Evolutionary conservation across 2,797 vertebrate species (phyloP).

Genomic region (Clarias pachynema): DNA sequence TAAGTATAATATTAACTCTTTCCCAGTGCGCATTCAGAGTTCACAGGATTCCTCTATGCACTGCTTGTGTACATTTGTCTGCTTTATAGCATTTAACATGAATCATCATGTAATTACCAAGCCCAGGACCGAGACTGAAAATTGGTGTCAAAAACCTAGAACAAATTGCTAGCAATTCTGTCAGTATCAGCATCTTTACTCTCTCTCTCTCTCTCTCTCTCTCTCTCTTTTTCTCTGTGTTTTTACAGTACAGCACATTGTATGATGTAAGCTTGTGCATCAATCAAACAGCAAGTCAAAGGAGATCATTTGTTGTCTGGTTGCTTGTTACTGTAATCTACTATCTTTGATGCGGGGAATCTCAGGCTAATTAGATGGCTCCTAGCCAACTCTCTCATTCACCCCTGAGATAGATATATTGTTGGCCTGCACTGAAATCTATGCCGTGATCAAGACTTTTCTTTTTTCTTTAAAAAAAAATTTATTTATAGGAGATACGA

Average conservation of each 20-base stretch:
- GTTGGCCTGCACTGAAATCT: conserved; percentile 16
- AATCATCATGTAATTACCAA: neutral
- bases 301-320: conserved; percentile 46
- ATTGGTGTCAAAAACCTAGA: conserved; percentile 20
- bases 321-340: conserved; percentile 40
- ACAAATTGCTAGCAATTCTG: conserved; percentile 7
- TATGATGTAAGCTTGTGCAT: conserved; percentile 28
- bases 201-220: no score
- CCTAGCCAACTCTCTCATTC: conserved; percentile 40
- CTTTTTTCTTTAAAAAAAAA: neutral
- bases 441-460: conserved; percentile 22
- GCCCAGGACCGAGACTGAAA: neutral
- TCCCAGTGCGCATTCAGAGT: neutral
- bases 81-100: neutral
- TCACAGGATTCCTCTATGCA: neutral
- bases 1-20: neutral
- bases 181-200: conserved; percentile 22
- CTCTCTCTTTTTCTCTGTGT: neutral
- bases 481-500: conserved; percentile 4
- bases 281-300: conserved; percentile 6
- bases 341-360: conserved; percentile 22
- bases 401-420: conserved; percentile 27
- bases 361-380: conserved; percentile 52
- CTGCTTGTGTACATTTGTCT: neutral
- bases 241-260: neutral